These are phyloP conservation scores for Phthorimaea operculella DNA, from an alignment of 1,140 invertebrate genomes.

Conservation along the genomic window DNA sequence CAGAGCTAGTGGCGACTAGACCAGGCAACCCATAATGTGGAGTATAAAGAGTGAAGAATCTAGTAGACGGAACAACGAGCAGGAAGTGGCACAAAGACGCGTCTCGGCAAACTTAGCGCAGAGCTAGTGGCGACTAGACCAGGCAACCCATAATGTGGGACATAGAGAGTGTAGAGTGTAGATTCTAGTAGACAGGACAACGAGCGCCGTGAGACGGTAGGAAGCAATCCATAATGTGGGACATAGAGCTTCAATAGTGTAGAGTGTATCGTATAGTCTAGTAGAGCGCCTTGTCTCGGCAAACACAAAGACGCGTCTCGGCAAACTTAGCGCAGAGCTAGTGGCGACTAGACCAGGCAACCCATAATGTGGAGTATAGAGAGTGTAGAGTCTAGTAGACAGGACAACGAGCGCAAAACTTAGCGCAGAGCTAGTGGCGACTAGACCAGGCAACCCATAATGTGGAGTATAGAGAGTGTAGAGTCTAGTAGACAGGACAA, in stretches of 20 bases:
- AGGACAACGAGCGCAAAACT: slow-evolving; percentile 17
- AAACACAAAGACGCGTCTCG: slow-evolving; percentile 31
- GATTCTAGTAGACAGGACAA: not conserved
- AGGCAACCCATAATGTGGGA: too few relatives aligned
- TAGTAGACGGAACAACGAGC: slow-evolving; percentile 9
- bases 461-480: not conserved
- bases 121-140: not conserved
- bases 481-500: not conserved
- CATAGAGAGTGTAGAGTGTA: slow-evolving; percentile 40
- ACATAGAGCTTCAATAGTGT: slow-evolving; percentile 42
- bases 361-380: too few relatives aligned
- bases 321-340: too few relatives aligned
- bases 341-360: too few relatives aligned
- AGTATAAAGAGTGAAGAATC: not conserved
- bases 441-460: too few relatives aligned
- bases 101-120: not conserved
- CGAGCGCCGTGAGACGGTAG: slow-evolving; percentile 35
- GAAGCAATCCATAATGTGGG: slow-evolving; percentile 22
- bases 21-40: too few relatives aligned
- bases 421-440: not conserved
- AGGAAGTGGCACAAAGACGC: slow-evolving; percentile 45
- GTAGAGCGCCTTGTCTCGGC: slow-evolving; percentile 29
- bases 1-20: not conserved
- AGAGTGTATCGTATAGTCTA: slow-evolving; percentile 9
- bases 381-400: too few relatives aligned